Conservation (phyloP, 2,797 vertebrate species). For the Diceros bicornis region DNA sequence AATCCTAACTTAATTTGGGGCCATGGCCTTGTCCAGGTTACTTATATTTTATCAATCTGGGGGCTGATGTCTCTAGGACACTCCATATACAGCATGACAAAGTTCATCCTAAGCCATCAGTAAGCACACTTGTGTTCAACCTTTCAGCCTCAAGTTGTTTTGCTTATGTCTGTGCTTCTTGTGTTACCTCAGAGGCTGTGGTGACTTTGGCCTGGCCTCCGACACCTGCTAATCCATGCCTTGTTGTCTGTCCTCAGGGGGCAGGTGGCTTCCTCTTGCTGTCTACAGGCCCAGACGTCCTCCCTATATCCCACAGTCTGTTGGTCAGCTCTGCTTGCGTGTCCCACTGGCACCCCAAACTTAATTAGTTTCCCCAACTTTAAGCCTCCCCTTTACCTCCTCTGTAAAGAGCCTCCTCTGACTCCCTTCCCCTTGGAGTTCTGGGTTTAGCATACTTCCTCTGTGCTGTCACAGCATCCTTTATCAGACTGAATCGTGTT, state of each 20-base stretch:
- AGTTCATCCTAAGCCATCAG: neutral
- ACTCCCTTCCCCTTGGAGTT: neutral
- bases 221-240: constrained; percentile 14
- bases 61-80: neutral
- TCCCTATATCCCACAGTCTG: neutral
- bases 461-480: neutral
- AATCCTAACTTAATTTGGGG: constrained; percentile 53
- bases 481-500: neutral
- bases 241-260: constrained; percentile 61
- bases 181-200: constrained; percentile 17
- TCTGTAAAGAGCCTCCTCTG: neutral
- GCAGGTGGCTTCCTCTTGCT: constrained; percentile 64
- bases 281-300: neutral
- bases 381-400: constrained; percentile 2
- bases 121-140: constrained; percentile 36
- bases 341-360: neutral
- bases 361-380: neutral
- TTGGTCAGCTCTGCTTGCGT: neutral
- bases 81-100: neutral
- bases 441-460: neutral
- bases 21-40: constrained; percentile 20
- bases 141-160: constrained; percentile 67
- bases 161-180: constrained; percentile 30
- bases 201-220: constrained; percentile 40
- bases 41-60: constrained; percentile 50